Conservation (phyloP, 2,113 vertebrate species). For the Rhadina sibilatrix region DNA sequence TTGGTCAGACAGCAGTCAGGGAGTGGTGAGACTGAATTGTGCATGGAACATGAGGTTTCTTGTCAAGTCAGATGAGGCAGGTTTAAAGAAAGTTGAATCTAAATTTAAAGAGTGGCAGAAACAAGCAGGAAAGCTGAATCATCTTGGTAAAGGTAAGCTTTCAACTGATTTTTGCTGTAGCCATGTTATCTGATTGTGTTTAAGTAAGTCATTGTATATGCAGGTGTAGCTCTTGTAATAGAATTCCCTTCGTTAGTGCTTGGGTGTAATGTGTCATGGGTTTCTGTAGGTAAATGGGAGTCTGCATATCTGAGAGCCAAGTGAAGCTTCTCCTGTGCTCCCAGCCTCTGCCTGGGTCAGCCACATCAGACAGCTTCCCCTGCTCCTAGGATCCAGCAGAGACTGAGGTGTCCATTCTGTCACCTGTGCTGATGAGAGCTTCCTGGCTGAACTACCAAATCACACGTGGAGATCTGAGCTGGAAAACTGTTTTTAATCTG, state of each 20-base stretch:
- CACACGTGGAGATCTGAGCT: not conserved
- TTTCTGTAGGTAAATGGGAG: not conserved
- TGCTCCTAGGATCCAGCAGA: not conserved
- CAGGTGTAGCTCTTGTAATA: not conserved
- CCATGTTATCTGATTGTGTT: not conserved
- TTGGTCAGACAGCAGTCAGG: fast-evolving
- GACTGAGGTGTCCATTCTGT: not conserved
- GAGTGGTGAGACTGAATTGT: not conserved
- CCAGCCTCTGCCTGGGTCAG: not conserved
- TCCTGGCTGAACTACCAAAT: not conserved
- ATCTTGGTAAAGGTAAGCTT: slow-evolving; percentile 38
- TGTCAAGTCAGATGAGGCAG: not conserved
- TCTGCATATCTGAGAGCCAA: not conserved
- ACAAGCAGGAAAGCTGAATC: not conserved
- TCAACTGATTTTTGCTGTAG: not conserved
- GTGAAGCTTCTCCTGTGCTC: not conserved
- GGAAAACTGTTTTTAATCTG: not conserved
- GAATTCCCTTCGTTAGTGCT: not conserved
- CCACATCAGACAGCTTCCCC: not conserved
- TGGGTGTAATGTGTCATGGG: fast-evolving
- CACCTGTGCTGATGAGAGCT: not conserved
- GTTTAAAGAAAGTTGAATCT: not conserved
- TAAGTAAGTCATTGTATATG: not conserved
- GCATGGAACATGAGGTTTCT: not conserved
- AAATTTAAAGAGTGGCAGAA: not conserved